Evolutionary conservation across 2,113 vertebrate genomes (phyloP).

Genomic region (Platanista minor): DNA sequence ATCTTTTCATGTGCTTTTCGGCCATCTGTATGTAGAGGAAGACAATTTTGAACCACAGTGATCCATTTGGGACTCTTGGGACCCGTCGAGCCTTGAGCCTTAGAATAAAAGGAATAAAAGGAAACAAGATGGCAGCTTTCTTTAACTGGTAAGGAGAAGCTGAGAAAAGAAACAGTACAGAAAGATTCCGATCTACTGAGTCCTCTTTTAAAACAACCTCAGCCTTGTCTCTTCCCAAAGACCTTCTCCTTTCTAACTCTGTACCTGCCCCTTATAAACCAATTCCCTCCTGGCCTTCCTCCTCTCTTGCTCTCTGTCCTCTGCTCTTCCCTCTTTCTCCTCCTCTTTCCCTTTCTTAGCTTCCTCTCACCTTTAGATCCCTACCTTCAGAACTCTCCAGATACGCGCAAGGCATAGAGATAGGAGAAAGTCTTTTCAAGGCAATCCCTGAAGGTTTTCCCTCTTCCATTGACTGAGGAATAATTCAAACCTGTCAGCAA

Average conservation of each 20-base stretch:
- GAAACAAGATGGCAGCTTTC: neutral
- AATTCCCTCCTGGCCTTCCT: neutral
- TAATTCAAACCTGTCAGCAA: neutral
- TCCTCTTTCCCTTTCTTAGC: neutral
- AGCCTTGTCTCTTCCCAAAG: neutral
- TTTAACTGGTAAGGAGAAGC: neutral
- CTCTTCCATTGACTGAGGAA: neutral
- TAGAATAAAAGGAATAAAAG: neutral
- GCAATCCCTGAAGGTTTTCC: neutral
- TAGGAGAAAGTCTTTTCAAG: neutral
- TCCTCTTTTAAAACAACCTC: neutral
- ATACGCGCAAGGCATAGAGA: neutral
- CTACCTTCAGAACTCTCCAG: neutral
- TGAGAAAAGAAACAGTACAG: constrained; percentile 12
- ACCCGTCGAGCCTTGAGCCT: neutral
- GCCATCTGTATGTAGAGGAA: neutral
- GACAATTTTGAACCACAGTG: neutral
- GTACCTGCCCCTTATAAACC: neutral
- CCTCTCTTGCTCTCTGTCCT: neutral
- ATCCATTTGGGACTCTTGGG: neutral
- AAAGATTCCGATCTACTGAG: neutral
- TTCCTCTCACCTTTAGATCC: neutral
- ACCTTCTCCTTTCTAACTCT: neutral
- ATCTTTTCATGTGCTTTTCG: neutral
- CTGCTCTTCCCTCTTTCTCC: neutral